Evolutionary conservation across 1,140 invertebrate genomes (phyloP).

Genomic region (Meloidogyne chitwoodi): DNA sequence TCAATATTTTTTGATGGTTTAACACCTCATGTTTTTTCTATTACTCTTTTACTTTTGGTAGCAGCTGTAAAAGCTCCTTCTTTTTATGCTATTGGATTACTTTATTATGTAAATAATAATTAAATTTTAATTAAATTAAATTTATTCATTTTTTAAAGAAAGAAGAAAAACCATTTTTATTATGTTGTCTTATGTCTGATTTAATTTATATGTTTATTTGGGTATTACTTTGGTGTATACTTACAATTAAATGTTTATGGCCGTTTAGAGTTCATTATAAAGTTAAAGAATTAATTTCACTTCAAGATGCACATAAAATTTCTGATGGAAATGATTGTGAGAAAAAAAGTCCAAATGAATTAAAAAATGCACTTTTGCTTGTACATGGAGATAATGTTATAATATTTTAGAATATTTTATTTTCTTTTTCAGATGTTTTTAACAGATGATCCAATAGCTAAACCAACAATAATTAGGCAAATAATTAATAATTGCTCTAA

Average conservation of each 20-base stretch:
- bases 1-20: slow-evolving; percentile 53
- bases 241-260: slow-evolving; percentile 49
- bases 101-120: slow-evolving; percentile 38
- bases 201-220: slow-evolving; percentile 54
- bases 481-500: slow-evolving; percentile 21
- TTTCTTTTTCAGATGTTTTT: slow-evolving; percentile 21
- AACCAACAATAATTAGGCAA: slow-evolving; percentile 31
- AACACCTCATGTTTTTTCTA: slow-evolving; percentile 49
- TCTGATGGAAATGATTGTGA: slow-evolving; percentile 23
- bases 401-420: background rate
- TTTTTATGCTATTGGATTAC: slow-evolving; percentile 47
- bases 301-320: slow-evolving; percentile 33
- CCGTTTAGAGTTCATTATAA: slow-evolving; percentile 35
- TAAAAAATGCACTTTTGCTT: slow-evolving; percentile 30
- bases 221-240: slow-evolving; percentile 50
- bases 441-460: slow-evolving; percentile 34
- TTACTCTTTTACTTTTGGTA: slow-evolving; percentile 45
- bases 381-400: slow-evolving; percentile 22
- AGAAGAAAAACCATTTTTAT: slow-evolving; percentile 47
- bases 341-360: slow-evolving; percentile 2
- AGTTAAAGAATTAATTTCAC: slow-evolving; percentile 29
- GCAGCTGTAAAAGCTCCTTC: slow-evolving; percentile 44
- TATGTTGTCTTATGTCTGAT: slow-evolving; percentile 48
- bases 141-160: slow-evolving; percentile 34
- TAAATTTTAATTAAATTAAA: background rate